phyloP scores from a whole-genome alignment of 2,888 invertebrate species.

The Andrena bicolor region DNA sequence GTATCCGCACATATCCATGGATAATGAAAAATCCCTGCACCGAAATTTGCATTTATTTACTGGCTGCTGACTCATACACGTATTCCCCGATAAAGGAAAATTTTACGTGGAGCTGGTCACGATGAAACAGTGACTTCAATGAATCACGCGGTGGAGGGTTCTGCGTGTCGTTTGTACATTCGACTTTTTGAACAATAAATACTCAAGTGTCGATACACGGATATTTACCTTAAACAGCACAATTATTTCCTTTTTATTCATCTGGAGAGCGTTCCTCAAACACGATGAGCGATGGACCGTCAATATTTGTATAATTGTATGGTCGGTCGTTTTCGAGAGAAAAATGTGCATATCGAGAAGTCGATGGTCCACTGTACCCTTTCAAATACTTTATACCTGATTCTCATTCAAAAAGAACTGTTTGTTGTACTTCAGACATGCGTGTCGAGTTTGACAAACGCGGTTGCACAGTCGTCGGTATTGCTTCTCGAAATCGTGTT shows the following conservation, averaged over 20 bases:
- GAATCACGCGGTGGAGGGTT: background rate
- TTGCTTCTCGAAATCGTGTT: slow-evolving; percentile 15
- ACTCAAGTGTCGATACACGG: too few species aligned
- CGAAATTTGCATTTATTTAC: slow-evolving; percentile 43
- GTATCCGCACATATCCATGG: slow-evolving; percentile 34
- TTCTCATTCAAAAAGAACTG: too few species aligned
- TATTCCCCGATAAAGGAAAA: slow-evolving; percentile 28
- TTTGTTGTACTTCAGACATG: background rate
- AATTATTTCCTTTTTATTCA: too few species aligned
- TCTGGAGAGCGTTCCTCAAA: too few species aligned
- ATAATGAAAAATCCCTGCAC: slow-evolving; percentile 53
- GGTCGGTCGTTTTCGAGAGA: too few species aligned
- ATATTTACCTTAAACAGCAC: too few species aligned
- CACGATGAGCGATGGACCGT: too few species aligned
- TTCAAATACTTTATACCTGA: too few species aligned
- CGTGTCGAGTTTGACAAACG: background rate
- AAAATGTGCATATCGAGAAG: too few species aligned
- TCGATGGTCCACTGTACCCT: too few species aligned
- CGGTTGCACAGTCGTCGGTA: background rate
- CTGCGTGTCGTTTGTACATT: background rate
- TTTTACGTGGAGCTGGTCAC: background rate
- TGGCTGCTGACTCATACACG: slow-evolving; percentile 2
- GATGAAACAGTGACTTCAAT: too few species aligned
- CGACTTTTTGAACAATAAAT: background rate
- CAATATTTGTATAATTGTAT: too few species aligned